These are phyloP conservation scores for Bathynomus jamesi DNA, from an alignment of 1,140 invertebrate species.

Conservation along the genomic window DNA sequence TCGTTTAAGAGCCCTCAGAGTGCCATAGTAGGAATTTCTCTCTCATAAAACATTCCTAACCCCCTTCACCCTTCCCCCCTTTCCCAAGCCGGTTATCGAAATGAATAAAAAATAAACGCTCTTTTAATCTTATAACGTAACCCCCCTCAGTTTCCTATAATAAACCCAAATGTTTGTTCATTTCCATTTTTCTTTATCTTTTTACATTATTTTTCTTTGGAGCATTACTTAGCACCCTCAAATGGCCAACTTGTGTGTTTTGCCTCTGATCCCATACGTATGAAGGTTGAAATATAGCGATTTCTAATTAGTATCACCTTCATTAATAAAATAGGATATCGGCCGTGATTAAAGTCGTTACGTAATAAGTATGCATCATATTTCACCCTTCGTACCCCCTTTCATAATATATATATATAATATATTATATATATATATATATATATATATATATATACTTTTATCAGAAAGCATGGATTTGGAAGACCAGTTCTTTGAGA, in stretches of 20 bases:
- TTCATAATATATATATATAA: conserved; percentile 3
- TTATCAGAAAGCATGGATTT: neutral
- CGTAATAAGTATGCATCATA: too few relatives aligned
- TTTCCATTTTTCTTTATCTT: neutral
- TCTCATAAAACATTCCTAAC: neutral
- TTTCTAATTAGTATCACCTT: too few relatives aligned
- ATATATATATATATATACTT: conserved; percentile 16
- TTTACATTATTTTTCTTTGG: neutral
- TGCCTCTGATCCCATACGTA: neutral
- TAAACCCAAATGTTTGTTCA: neutral
- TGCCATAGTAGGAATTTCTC: too few relatives aligned
- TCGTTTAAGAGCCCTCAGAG: too few relatives aligned
- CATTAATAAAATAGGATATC: too few relatives aligned
- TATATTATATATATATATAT: neutral
- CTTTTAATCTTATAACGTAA: neutral
- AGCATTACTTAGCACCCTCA: neutral
- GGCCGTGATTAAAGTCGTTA: too few relatives aligned
- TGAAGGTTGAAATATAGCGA: neutral
- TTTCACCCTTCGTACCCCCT: too few relatives aligned
- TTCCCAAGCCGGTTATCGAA: neutral
- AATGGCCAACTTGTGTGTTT: neutral
- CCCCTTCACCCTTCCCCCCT: neutral
- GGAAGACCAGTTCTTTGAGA: neutral
- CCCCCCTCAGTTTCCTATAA: neutral
- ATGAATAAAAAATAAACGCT: neutral